Evolutionary conservation across 1,140 invertebrate genomes (phyloP).

Genomic region (Tenebrio molitor): DNA sequence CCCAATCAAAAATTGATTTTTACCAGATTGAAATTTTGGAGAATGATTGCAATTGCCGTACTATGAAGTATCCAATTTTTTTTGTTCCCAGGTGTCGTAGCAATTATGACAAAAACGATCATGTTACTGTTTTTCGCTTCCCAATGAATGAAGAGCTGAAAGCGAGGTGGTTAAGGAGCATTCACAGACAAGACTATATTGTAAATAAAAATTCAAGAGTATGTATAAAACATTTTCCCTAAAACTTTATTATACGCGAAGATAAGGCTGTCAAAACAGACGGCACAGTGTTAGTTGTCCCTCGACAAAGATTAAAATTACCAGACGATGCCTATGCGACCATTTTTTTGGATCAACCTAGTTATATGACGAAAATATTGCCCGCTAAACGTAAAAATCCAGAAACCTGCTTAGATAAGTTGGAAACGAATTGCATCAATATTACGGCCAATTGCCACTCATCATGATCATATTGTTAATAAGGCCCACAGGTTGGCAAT

Average conservation of each 20-base stretch:
- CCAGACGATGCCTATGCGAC: conserved; percentile 1
- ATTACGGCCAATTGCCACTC: background rate
- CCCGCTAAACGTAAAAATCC: background rate
- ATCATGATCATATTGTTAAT: background rate
- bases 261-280: background rate
- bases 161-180: background rate
- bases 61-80: background rate
- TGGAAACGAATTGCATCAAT: conserved; percentile 4
- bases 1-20: conserved; percentile 8
- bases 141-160: background rate
- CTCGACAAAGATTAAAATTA: background rate
- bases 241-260: background rate
- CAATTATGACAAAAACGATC: background rate
- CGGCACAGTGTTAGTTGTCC: background rate
- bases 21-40: background rate
- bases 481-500: background rate
- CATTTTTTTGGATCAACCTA: conserved; percentile 3
- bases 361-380: background rate
- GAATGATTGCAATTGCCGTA: background rate
- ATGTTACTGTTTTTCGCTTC: background rate
- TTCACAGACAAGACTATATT: background rate
- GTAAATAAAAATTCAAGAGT: background rate
- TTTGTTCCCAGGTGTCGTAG: background rate
- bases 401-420: too few relatives aligned
- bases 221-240: background rate